Evolutionary conservation across 1,140 invertebrate species (phyloP).

Genomic region (Wasmannia auropunctata): DNA sequence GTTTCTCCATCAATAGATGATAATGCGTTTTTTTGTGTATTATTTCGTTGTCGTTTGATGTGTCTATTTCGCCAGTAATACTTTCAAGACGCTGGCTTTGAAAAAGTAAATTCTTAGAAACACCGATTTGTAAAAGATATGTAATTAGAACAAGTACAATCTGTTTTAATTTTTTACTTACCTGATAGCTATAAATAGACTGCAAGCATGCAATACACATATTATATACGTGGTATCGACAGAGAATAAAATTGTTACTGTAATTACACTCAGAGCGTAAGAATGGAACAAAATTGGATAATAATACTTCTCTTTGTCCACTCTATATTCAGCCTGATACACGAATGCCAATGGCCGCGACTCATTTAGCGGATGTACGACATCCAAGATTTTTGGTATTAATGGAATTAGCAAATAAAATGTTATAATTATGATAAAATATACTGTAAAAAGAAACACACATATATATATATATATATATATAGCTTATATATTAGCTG

Average conservation of each 20-base stretch:
- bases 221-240: constrained; percentile 19
- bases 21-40: not conserved
- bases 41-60: not conserved
- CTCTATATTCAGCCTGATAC: constrained; percentile 41
- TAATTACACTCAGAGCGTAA: not conserved
- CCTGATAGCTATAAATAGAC: constrained; percentile 17
- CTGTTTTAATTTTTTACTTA: not conserved
- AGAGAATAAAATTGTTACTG: constrained; percentile 15
- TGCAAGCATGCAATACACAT: constrained; percentile 24
- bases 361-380: constrained; percentile 52
- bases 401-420: constrained; percentile 39
- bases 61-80: not conserved
- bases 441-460: not conserved
- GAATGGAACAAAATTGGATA: constrained; percentile 33
- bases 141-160: too few species aligned
- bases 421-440: not conserved
- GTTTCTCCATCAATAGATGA: not conserved
- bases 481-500: not conserved
- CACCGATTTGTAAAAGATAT: not conserved
- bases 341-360: constrained; percentile 29
- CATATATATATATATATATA: too few species aligned
- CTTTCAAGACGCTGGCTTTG: constrained; percentile 19
- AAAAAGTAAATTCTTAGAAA: not conserved
- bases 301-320: constrained; percentile 60
- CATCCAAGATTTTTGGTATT: constrained; percentile 38